phyloP scores from a whole-genome alignment of 1,140 invertebrate species.

The Aphaenogaster rudis region DNA sequence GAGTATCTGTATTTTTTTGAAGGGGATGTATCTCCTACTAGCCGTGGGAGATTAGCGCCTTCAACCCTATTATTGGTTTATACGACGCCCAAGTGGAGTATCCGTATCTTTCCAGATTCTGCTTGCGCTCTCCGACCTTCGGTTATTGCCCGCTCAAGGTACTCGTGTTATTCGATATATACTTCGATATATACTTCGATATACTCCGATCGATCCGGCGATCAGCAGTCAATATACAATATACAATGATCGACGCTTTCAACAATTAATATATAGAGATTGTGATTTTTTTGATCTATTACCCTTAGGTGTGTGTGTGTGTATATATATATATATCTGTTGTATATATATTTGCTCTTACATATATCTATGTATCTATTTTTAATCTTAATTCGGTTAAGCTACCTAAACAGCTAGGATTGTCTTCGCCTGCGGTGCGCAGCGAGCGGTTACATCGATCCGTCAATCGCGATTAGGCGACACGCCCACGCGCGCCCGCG shows the following conservation, averaged over 20 bases:
- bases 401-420: slow-evolving; percentile 49
- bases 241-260: slow-evolving; percentile 35
- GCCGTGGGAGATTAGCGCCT: no score
- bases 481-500: not conserved
- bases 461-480: slow-evolving; percentile 30
- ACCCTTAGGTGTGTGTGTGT: not conserved
- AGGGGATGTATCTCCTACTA: no score
- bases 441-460: slow-evolving; percentile 54
- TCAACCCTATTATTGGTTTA: no score
- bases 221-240: slow-evolving; percentile 45
- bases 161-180: slow-evolving; percentile 45
- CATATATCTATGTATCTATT: slow-evolving; percentile 10
- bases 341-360: slow-evolving; percentile 22
- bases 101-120: not conserved
- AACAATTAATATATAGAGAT: slow-evolving; percentile 51
- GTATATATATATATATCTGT: not conserved
- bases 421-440: slow-evolving; percentile 52
- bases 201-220: slow-evolving; percentile 48
- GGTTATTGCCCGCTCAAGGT: slow-evolving; percentile 36
- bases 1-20: no score
- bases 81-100: no score
- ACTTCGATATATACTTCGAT: not conserved
- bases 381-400: slow-evolving; percentile 29
- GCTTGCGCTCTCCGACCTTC: not conserved
- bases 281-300: slow-evolving; percentile 33